phyloP scores from a whole-genome alignment of 2,113 vertebrate genomes.

The Sinocyclocheilus anophthalmus region DNA sequence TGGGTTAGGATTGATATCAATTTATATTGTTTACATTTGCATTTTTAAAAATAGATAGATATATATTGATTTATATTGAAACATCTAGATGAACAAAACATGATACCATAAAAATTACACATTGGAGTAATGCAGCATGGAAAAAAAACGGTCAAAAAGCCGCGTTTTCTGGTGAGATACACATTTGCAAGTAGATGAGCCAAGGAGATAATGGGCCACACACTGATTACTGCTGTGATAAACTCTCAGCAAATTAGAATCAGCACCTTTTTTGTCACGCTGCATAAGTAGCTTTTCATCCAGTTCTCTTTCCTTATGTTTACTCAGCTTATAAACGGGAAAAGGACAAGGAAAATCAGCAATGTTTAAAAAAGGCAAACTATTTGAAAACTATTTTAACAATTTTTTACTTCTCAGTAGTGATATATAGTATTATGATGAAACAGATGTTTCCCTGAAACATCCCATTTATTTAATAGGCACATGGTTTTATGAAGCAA shows the following conservation, averaged over 20 bases:
- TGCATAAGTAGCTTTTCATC: conserved; percentile 10
- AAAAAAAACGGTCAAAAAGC: not conserved
- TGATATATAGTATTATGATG: conserved; percentile 24
- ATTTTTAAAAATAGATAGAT: too few relatives aligned
- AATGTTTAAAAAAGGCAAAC: not conserved
- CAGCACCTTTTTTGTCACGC: not conserved
- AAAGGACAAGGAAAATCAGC: conserved; percentile 4
- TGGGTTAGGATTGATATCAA: too few relatives aligned
- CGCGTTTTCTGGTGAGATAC: conserved; percentile 5
- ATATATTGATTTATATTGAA: too few relatives aligned
- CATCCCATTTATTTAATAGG: conserved; percentile 31
- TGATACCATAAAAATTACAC: too few relatives aligned
- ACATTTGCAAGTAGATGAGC: conserved; percentile 20
- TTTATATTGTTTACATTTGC: too few relatives aligned
- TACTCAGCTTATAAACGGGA: conserved; percentile 18
- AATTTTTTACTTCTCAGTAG: not conserved
- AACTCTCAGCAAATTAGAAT: conserved; percentile 14
- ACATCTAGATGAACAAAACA: too few relatives aligned
- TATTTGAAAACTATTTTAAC: conserved; percentile 6
- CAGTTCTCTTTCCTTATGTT: not conserved
- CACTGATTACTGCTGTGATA: not conserved
- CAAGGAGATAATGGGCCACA: conserved; percentile 11
- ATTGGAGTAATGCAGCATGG: not conserved
- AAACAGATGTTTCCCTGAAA: conserved; percentile 21
- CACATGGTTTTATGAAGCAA: conserved; percentile 21